Percentiles rank a stretch among this genome's conserved stretches.
These are phyloP conservation scores for Scotopteryx bipunctaria DNA, from an alignment of 2,888 invertebrate genomes.

Conservation along the genomic window DNA sequence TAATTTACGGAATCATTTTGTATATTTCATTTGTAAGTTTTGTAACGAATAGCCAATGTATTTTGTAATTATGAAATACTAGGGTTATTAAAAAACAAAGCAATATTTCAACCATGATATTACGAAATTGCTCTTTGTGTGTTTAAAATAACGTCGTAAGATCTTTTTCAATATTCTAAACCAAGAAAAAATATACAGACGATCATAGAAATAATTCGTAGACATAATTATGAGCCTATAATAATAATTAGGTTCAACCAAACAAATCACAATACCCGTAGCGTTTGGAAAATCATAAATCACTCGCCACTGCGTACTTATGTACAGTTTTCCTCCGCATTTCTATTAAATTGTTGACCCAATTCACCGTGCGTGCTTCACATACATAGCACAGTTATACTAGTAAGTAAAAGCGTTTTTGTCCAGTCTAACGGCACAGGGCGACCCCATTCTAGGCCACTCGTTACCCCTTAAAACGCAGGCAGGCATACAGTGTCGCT, in stretches of 20 bases:
- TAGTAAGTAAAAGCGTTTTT: slow-evolving; percentile 41
- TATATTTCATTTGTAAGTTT: not conserved
- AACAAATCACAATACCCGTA: not conserved
- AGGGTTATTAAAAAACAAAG: no score
- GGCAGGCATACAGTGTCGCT: slow-evolving; percentile 39
- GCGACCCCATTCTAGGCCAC: slow-evolving; percentile 59
- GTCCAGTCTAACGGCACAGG: slow-evolving; percentile 44
- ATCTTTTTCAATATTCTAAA: no score
- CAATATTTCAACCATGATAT: no score
- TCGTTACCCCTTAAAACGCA: slow-evolving; percentile 54
- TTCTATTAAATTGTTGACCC: slow-evolving; percentile 31
- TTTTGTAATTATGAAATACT: no score
- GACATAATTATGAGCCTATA: no score
- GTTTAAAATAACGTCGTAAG: no score
- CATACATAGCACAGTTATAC: slow-evolving; percentile 27
- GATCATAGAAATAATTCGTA: no score
- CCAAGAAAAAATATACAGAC: no score
- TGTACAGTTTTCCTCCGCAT: slow-evolving; percentile 20
- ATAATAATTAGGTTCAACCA: no score
- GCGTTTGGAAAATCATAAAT: slow-evolving; percentile 13
- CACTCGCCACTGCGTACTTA: slow-evolving; percentile 10
- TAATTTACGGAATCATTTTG: not conserved
- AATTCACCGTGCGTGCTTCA: slow-evolving; percentile 32
- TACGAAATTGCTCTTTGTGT: no score
- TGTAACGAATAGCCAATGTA: no score